Evolutionary conservation across 2,797 vertebrate species (phyloP).

Genomic region (Hyperoplus immaculatus): DNA sequence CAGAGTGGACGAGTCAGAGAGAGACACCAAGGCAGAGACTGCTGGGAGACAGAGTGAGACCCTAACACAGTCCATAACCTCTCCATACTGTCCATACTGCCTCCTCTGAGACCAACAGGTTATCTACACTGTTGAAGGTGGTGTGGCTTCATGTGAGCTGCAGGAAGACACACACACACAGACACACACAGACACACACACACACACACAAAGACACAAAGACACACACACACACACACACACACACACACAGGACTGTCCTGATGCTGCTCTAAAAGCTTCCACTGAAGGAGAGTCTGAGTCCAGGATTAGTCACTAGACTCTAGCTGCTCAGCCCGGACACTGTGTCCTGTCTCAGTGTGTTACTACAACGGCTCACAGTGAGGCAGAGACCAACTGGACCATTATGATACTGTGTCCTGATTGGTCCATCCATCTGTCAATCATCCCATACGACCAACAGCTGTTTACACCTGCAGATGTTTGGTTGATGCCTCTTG

Average conservation of each 20-base stretch:
- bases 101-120: too few relatives aligned
- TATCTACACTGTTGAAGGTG: constrained; percentile 6
- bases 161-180: too few relatives aligned
- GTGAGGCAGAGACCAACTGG: not conserved
- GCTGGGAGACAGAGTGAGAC: not conserved
- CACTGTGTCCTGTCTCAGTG: not conserved
- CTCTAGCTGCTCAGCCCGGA: too few relatives aligned
- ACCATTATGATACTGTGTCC: constrained; percentile 10
- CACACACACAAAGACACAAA: too few relatives aligned
- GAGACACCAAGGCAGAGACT: not conserved
- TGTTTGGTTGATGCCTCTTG: not conserved
- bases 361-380: constrained; percentile 19
- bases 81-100: too few relatives aligned
- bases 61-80: too few relatives aligned
- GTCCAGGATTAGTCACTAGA: too few relatives aligned
- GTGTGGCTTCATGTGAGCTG: constrained; percentile 6
- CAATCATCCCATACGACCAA: constrained; percentile 6
- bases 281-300: too few relatives aligned
- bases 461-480: constrained; percentile 7
- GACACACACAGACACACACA: too few relatives aligned
- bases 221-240: not conserved
- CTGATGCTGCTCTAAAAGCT: too few relatives aligned
- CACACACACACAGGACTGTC: not conserved
- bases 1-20: too few relatives aligned
- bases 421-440: constrained; percentile 7